Percentiles rank a stretch among this genome's conserved stretches.
Conservation (phyloP, 2,113 vertebrate species). For the Sceloporus undulatus region DNA sequence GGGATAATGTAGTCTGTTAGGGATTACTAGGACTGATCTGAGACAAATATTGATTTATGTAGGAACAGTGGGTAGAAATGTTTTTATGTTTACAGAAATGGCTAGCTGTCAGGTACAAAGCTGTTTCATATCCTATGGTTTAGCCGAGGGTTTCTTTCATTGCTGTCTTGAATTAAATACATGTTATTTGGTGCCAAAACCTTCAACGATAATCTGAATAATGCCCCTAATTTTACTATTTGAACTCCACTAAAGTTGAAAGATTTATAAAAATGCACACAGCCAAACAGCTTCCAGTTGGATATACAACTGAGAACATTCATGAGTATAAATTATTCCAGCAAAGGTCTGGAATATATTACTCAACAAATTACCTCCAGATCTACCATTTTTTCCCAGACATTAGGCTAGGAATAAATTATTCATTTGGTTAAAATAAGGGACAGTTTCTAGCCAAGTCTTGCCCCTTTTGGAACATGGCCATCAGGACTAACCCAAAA, state of each 20-base stretch:
- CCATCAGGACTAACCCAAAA: slow-evolving; percentile 15
- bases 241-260: slow-evolving; percentile 15
- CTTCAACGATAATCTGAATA: slow-evolving; percentile 1
- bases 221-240: slow-evolving; percentile 25
- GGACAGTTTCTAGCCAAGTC: slow-evolving; percentile 40
- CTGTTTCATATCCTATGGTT: slow-evolving; percentile 27
- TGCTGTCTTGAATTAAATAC: slow-evolving; percentile 27
- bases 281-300: slow-evolving; percentile 45
- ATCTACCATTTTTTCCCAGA: slow-evolving; percentile 54
- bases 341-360: slow-evolving; percentile 59
- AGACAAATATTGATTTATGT: background rate
- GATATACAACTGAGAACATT: slow-evolving; percentile 35
- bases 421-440: slow-evolving; percentile 49
- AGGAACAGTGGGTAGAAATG: background rate
- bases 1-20: background rate
- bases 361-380: slow-evolving; percentile 40
- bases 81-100: background rate
- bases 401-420: slow-evolving; percentile 55
- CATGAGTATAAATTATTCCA: slow-evolving; percentile 54
- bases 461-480: slow-evolving; percentile 22
- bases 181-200: background rate
- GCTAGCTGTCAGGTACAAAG: background rate
- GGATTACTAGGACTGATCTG: background rate
- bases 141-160: slow-evolving; percentile 32
- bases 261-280: background rate